Evolutionary conservation across 1,140 invertebrate genomes (phyloP), one percentile per base, ranked within the genome.

Genomic region (Watersipora subatra): DNA sequence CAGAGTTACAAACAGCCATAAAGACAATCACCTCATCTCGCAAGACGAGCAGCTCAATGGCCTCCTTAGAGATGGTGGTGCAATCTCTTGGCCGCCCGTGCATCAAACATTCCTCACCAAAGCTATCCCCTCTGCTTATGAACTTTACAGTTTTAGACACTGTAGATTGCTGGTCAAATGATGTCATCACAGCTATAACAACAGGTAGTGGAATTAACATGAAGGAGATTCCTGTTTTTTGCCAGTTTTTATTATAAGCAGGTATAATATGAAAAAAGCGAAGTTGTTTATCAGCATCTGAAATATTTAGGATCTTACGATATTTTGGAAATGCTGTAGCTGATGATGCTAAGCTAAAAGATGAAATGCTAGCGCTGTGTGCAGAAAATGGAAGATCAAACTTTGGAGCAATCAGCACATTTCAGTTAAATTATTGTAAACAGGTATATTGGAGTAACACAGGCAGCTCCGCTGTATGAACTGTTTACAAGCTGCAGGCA

Each of bases 91-190:
- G 57, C 19, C 69, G 59, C 57, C 67, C 63, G 19, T 72, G 73
- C 58, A 77, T 71, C 19, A 77, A 74, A 64, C 71, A 73, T 17
- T 71, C 64, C 24, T 77, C 75, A 1, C 75, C 75, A 65, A 77
- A 77, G 64, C 71, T 73, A 65, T 76, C 74, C 15, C 75, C 75
- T 19, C 73, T 62, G 64, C 66, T 69, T 0, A 75, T 67, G 58
- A 70, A 72, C 34, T 72, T 66, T 2, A 76, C 63, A 0, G 73
- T 73, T 55, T 71, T 72, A 22, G 68, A 62, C 12, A 66, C 26
- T 0, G 65, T 68, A 7, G 65, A 70, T n/a, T 70, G 65, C 15
- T 57, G n/a, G 28, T 75, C 71, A 68, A 75, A 64, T 0, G 66
- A 66, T 0, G 72, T 71, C 17, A 75, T 73, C 19, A 76, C 64